phyloP scores from a whole-genome alignment of 2,888 invertebrate genomes.

The Caenorhabditis doughertyi region DNA sequence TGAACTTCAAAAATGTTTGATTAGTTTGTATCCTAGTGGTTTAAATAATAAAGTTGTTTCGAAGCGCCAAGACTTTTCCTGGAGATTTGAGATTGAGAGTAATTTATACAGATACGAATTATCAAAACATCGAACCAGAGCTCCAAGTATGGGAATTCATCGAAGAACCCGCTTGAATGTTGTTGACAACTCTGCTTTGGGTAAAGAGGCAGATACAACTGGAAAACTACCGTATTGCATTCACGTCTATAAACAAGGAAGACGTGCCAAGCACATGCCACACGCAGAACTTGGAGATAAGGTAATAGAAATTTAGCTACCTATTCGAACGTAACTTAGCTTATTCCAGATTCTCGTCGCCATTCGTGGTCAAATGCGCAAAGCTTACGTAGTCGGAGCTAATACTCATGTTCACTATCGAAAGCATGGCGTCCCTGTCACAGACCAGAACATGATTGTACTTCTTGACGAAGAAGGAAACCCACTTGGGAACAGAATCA shows the following conservation, averaged over 20 bases:
- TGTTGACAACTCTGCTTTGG: slow-evolving; percentile 97
- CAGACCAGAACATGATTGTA: slow-evolving; percentile 88
- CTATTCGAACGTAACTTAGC: background rate
- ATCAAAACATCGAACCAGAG: slow-evolving; percentile 79
- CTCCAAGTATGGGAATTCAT: slow-evolving; percentile 80
- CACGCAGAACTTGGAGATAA: slow-evolving; percentile 81
- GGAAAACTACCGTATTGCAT: slow-evolving; percentile 93
- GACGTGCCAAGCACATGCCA: slow-evolving; percentile 80
- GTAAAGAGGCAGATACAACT: slow-evolving; percentile 88
- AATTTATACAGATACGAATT: slow-evolving; percentile 77
- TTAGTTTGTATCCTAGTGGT: slow-evolving; percentile 1
- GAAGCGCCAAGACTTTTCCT: slow-evolving; percentile 1
- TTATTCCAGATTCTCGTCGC: slow-evolving; percentile 79
- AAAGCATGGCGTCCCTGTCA: slow-evolving; percentile 81
- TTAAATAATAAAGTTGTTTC: slow-evolving; percentile 14
- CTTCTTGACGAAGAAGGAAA: slow-evolving; percentile 88
- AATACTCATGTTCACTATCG: slow-evolving; percentile 77
- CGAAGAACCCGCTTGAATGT: slow-evolving; percentile 83
- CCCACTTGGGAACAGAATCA: slow-evolving; percentile 95
- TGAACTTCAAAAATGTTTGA: too few relatives aligned
- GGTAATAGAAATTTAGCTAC: slow-evolving; percentile 54
- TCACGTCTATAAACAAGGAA: slow-evolving; percentile 91
- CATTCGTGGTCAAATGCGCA: slow-evolving; percentile 81
- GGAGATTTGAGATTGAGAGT: background rate
- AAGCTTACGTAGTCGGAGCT: slow-evolving; percentile 82